Evolutionary conservation across 2,113 vertebrate genomes (phyloP).

Genomic region (Equus quagga): DNA sequence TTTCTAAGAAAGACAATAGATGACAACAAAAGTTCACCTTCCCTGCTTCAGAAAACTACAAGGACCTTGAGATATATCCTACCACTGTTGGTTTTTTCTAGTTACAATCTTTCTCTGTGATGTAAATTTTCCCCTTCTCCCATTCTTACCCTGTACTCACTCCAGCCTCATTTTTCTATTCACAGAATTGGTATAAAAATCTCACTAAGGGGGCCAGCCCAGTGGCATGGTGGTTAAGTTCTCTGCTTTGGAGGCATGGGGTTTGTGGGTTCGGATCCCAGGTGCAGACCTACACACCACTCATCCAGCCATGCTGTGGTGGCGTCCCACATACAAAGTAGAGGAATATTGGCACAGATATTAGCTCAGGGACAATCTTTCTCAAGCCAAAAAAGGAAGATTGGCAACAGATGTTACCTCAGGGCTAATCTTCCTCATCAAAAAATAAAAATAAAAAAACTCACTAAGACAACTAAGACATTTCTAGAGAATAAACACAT

Average conservation of each 20-base stretch:
- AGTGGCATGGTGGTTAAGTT: too few relatives aligned
- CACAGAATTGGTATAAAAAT: not conserved
- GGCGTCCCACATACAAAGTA: too few relatives aligned
- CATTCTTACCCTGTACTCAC: too few relatives aligned
- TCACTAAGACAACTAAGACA: not conserved
- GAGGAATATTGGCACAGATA: too few relatives aligned
- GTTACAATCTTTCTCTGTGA: not conserved
- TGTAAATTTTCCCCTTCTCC: not conserved
- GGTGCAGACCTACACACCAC: too few relatives aligned
- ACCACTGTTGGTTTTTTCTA: not conserved
- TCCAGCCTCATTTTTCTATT: not conserved
- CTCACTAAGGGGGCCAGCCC: not conserved
- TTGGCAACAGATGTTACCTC: too few relatives aligned
- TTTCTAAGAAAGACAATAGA: not conserved
- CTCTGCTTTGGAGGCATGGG: too few relatives aligned
- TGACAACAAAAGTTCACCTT: not conserved
- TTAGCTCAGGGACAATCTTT: too few relatives aligned
- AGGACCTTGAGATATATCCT: not conserved
- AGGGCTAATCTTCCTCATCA: too few relatives aligned
- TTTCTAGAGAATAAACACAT: not conserved
- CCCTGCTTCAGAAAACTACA: not conserved
- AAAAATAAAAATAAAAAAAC: not conserved
- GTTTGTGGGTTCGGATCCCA: too few relatives aligned
- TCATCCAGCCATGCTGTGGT: too few relatives aligned
- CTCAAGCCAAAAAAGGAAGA: too few relatives aligned